phyloP scores from a whole-genome alignment of 2,797 vertebrate species.

The Sebastes matsubarae region DNA sequence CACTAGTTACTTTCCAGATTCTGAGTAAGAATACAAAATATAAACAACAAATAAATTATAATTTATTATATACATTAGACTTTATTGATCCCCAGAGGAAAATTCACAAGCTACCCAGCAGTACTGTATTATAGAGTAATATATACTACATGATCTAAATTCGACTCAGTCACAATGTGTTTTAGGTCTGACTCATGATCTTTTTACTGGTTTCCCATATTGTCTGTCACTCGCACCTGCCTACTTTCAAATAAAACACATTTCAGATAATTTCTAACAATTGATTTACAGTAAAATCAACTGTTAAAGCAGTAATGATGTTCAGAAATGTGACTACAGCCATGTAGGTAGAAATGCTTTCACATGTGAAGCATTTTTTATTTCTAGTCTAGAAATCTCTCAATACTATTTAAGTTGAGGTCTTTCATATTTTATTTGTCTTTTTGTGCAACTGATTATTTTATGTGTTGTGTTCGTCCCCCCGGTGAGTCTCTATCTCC shows the following conservation, averaged over 20 bases:
- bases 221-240: not conserved
- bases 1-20: too few species aligned
- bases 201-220: not conserved
- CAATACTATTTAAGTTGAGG: not conserved
- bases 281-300: not conserved
- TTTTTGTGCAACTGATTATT: slow-evolving; percentile 19
- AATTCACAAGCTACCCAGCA: too few species aligned
- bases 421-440: not conserved
- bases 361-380: not conserved
- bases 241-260: not conserved
- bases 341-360: not conserved
- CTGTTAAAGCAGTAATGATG: not conserved
- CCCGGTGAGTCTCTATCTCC: slow-evolving; percentile 28
- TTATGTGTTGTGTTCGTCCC: not conserved
- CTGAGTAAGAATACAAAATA: too few species aligned
- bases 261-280: not conserved
- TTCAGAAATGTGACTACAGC: not conserved
- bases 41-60: too few species aligned
- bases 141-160: not conserved
- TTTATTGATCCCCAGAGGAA: too few species aligned
- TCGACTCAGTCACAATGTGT: not conserved
- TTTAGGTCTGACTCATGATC: not conserved
- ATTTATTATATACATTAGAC: accelerated
- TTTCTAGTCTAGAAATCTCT: not conserved
- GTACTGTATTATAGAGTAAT: too few species aligned